A percentile compares a stretch with the other conserved stretches of the same genome.
phyloP scores from a whole-genome alignment of 2,113 vertebrate genomes.

The Muscicapa adusta region DNA sequence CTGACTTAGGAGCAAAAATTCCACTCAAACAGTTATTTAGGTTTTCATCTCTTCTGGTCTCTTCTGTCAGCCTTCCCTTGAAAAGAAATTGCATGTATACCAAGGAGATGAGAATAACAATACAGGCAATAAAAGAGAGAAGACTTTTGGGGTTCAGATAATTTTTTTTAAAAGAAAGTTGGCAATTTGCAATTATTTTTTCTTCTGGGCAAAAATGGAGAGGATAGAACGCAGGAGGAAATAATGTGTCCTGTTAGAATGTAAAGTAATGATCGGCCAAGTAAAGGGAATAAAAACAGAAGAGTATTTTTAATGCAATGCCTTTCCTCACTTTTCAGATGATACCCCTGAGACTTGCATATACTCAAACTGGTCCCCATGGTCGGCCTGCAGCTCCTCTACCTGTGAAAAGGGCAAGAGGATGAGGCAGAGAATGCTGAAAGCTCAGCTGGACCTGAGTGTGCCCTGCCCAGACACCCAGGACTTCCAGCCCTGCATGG shows the following conservation, averaged over 20 bases:
- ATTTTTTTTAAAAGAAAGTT: background rate
- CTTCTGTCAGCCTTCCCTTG: background rate
- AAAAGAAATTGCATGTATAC: background rate
- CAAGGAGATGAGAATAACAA: background rate
- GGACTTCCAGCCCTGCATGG: slow-evolving; percentile 98
- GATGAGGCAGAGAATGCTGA: slow-evolving; percentile 98
- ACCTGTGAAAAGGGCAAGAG: slow-evolving; percentile 97
- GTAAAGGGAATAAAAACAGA: background rate
- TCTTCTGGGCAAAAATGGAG: background rate
- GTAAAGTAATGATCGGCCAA: background rate
- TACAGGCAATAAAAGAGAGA: background rate
- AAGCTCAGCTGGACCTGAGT: slow-evolving; percentile 95
- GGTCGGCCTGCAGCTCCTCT: slow-evolving; percentile 97
- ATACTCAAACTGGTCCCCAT: slow-evolving; percentile 98
- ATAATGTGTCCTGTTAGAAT: background rate
- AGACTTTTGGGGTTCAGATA: background rate
- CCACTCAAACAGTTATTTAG: background rate
- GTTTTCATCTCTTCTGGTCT: background rate
- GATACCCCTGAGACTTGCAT: slow-evolving; percentile 98
- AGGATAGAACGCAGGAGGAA: background rate
- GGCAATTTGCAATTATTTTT: background rate
- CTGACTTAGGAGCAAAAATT: background rate
- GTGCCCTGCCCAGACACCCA: slow-evolving; percentile 96
- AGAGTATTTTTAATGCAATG: background rate
- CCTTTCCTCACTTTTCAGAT: slow-evolving; percentile 71